Evolutionary conservation across 1,140 invertebrate species (phyloP).

Genomic region (Calephelis nemesis): DNA sequence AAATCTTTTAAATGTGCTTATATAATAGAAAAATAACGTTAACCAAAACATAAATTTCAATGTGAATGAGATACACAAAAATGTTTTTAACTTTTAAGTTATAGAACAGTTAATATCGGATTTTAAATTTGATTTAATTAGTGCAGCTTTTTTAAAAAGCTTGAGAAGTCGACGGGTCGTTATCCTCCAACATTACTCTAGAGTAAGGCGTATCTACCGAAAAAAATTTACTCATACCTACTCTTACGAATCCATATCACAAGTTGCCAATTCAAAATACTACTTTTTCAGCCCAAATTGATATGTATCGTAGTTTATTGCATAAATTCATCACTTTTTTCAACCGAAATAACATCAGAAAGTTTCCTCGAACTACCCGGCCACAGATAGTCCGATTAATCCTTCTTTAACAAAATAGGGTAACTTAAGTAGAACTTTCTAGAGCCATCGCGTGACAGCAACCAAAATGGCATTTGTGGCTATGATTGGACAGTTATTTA

Average conservation of each 20-base stretch:
- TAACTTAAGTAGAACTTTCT: conserved; percentile 26
- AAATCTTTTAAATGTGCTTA: too few species aligned
- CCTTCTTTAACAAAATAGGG: conserved; percentile 52
- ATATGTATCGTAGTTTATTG: conserved; percentile 76
- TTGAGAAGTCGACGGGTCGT: conserved; percentile 19
- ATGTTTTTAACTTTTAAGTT: background rate
- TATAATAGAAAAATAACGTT: conserved; percentile 28
- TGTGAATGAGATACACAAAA: conserved; percentile 1
- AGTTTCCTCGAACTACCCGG: conserved; percentile 56
- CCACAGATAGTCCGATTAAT: conserved; percentile 64
- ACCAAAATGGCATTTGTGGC: conserved; percentile 43
- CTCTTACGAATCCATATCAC: conserved; percentile 53
- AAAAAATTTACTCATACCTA: conserved; percentile 25
- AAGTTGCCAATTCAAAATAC: conserved; percentile 65
- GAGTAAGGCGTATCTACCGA: conserved; percentile 65
- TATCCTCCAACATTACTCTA: conserved; percentile 45
- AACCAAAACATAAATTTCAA: conserved; percentile 61
- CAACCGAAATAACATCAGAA: conserved; percentile 48
- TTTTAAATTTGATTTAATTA: conserved; percentile 36
- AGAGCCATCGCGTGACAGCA: conserved; percentile 47
- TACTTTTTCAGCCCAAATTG: conserved; percentile 70
- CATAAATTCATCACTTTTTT: conserved; percentile 66
- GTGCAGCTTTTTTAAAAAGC: conserved; percentile 11
- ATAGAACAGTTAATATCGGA: background rate
- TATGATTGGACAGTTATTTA: conserved; percentile 40